Evolutionary conservation across 2,113 vertebrate species (phyloP), one percentile per base, ranked within the genome.

Genomic region (Amazona vittata): DNA sequence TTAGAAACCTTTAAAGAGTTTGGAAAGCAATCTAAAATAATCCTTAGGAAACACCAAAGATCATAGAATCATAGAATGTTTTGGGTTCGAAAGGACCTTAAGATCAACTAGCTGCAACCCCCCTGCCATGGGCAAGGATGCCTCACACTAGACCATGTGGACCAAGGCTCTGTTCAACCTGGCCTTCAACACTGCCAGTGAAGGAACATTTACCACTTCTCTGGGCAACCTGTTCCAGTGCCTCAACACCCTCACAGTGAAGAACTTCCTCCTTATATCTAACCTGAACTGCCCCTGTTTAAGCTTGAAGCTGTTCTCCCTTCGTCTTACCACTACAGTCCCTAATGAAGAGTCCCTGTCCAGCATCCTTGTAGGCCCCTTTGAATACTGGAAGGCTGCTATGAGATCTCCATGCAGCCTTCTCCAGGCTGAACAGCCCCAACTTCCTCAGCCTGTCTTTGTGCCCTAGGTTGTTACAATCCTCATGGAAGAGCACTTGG

Each of bases 401-500:
- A n/a, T 21, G 55, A n/a, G 19, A 9, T n/a, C 33, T 57, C 20
- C 55, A 57, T 4, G 8, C 19, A 57, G 20, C 8, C 20, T n/a
- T 57, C 55, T 57, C 55, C 55, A 57, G 55, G 19, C 33, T 57
- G 55, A 57, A 14, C 55, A 57, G 19, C 19, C 19, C 12, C 8
- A 21, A 22, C 8, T n/a, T 57, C 5, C 31, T n/a, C 55, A 57
- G 55, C 55, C 12, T 13, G 12, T 33, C 53, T 59, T 59, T 22
- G 57, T 59, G 57, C 33, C 22, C 20, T 59, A 59, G 33, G 57
- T 15, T n/a, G 20, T 35, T 59, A 59, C 33, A 33, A 59, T 59
- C 33, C 57, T 15, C 9, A 11, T 11, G 1, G 10, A 81, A 85
- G 6, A 85, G 4, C 0, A 1, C 12, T 76, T 60, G 5, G 53